Evolutionary conservation across 2,113 vertebrate genomes (phyloP).

Genomic region (Cervus canadensis): DNA sequence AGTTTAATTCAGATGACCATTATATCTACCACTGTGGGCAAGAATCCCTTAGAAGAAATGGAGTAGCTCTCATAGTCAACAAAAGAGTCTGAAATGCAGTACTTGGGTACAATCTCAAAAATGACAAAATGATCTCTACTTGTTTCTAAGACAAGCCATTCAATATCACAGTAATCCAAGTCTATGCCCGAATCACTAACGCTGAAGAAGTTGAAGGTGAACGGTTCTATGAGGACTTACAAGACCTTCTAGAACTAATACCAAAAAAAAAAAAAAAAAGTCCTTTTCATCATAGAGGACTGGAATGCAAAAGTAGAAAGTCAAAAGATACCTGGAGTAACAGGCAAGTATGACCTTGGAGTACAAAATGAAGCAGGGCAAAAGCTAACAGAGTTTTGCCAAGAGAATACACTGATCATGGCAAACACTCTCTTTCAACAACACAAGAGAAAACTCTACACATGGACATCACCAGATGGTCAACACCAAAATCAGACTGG

Average conservation of each 20-base stretch:
- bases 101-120: not conserved
- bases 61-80: not conserved
- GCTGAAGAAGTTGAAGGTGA: not conserved
- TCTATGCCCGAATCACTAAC: not conserved
- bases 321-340: not conserved
- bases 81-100: not conserved
- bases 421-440: not conserved
- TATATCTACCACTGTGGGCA: not conserved
- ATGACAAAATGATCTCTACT: not conserved
- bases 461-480: not conserved
- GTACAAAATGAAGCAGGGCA: not conserved
- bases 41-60: not conserved
- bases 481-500: not conserved
- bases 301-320: not conserved
- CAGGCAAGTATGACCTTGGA: not conserved
- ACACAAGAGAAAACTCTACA: not conserved
- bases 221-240: not conserved
- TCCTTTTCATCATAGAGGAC: not conserved
- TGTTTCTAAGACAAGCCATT: not conserved
- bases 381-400: not conserved
- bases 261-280: not conserved
- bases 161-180: not conserved
- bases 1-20: not conserved
- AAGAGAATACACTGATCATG: not conserved
- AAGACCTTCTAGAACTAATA: not conserved